A percentile compares a stretch with the other conserved stretches of the same genome.
phyloP scores from a whole-genome alignment of 2,113 vertebrate species.

The Sebastes schlegelii region DNA sequence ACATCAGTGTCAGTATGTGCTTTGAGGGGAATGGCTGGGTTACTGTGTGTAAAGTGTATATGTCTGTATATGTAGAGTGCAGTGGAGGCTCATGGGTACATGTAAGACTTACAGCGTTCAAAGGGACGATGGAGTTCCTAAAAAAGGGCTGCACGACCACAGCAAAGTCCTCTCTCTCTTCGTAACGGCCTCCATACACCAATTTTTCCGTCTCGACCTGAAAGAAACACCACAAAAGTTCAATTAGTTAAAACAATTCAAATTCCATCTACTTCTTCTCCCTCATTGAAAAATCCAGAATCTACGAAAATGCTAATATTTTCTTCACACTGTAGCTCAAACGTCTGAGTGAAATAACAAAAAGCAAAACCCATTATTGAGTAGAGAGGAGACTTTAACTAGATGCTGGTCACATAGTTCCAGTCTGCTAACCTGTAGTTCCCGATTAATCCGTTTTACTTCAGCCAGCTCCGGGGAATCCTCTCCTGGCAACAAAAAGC shows the following conservation, averaged over 20 bases:
- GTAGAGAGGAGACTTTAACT: background rate
- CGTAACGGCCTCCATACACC: conserved; percentile 79
- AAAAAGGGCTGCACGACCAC: conserved; percentile 91
- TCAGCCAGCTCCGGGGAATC: conserved; percentile 85
- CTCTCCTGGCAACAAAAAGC: conserved; percentile 83
- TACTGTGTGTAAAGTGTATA: background rate
- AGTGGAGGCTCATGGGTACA: background rate
- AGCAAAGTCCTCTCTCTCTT: conserved; percentile 86
- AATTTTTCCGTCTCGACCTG: conserved; percentile 78
- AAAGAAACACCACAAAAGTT: conserved; percentile 19
- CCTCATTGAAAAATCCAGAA: background rate
- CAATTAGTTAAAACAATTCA: background rate
- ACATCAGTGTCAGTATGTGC: background rate
- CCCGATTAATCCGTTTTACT: conserved; percentile 88
- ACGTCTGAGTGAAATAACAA: background rate
- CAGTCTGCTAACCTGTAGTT: conserved; percentile 87
- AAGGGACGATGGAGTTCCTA: conserved; percentile 84
- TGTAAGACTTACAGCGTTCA: conserved; percentile 81
- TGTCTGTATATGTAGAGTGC: background rate
- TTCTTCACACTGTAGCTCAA: background rate
- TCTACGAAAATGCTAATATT: background rate
- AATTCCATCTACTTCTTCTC: background rate
- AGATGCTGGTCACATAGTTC: conserved; percentile 1
- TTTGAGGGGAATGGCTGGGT: background rate
- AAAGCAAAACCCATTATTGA: background rate